Base-by-base conservation (phyloP, 2,113 vertebrate genomes). In the Nannobrachium achirus region DNA sequence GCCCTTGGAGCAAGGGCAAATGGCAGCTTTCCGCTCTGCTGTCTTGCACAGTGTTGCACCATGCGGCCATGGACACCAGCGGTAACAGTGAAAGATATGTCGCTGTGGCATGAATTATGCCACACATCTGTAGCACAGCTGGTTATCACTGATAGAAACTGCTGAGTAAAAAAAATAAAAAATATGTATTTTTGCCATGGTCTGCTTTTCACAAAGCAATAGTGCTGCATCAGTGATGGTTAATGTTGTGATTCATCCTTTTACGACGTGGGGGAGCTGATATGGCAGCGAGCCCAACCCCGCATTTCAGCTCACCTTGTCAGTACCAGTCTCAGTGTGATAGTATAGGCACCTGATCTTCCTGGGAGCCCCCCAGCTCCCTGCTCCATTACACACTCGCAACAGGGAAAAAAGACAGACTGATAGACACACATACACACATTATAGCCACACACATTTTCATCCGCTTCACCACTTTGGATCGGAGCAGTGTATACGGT, bases 241-340 rank as follows among this genome's bases (percentile, higher is more conserved):
- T 56, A 71, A 52, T 40, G 69, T 73, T 8, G 0, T 84, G 76
- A 84, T 87, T 85, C 81, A 85, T 84, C 57, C 72, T 79, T 33
- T 72, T 66, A 72, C 82, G 82, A 85, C 79, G 74, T 75, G 81
- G 85, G 87, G 83, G 11, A 84, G 86, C 84, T 84, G 85, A 69
- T 53, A 74, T 87, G 83, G 86, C 86, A 82, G 74, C 63, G 53
- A 70, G 83, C 85, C 86, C 81, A 57, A n/a, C 49, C 42, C n/a
- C 68, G 6, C 11, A 62, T 74, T 58, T 62, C 64, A 64, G 58
- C 70, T 66, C 69, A 66, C 51, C 70, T 72, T 75, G 70, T 79
- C 73, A 63, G 33, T 48, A 70, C 25, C 16, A 57, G 78, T 53
- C 60, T 48, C 55, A 16, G 58, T 18, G 57, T 76, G 78, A 75